Percentiles rank a stretch among this genome's conserved stretches.
These are phyloP conservation scores for Varecia variegata DNA, from an alignment of 2,797 vertebrate genomes.

Conservation along the genomic window DNA sequence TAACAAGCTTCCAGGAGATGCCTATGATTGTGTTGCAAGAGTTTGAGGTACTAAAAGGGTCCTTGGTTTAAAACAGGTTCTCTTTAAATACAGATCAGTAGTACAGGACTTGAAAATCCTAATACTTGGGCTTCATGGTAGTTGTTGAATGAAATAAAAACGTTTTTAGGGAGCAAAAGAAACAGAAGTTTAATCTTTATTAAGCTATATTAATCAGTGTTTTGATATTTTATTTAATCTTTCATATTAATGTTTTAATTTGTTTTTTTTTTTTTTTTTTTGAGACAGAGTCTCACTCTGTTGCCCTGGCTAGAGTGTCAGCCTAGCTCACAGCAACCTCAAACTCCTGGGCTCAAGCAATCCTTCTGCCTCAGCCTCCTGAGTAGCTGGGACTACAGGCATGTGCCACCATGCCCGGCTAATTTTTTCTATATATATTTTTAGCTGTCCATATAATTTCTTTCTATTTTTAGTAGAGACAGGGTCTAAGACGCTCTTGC, in stretches of 20 bases:
- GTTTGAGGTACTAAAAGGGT: background rate
- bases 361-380: too few species aligned
- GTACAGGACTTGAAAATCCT: conserved; percentile 27
- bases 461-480: too few species aligned
- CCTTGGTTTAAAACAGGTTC: background rate
- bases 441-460: too few species aligned
- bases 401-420: too few species aligned
- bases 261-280: too few species aligned
- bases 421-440: too few species aligned
- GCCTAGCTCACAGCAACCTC: too few species aligned
- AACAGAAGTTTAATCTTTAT: background rate
- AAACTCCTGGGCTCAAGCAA: too few species aligned
- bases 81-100: background rate
- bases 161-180: conserved; percentile 29
- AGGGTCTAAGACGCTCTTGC: too few species aligned
- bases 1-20: background rate
- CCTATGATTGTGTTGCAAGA: background rate
- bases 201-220: background rate
- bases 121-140: conserved; percentile 25
- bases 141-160: conserved; percentile 33
- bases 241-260: conserved; percentile 14
- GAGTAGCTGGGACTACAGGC: too few species aligned
- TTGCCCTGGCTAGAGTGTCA: too few species aligned
- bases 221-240: conserved; percentile 30
- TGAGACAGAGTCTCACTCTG: too few species aligned